Base-by-base conservation (phyloP, 2,888 invertebrate species). In the Clistopyga incitator region DNA sequence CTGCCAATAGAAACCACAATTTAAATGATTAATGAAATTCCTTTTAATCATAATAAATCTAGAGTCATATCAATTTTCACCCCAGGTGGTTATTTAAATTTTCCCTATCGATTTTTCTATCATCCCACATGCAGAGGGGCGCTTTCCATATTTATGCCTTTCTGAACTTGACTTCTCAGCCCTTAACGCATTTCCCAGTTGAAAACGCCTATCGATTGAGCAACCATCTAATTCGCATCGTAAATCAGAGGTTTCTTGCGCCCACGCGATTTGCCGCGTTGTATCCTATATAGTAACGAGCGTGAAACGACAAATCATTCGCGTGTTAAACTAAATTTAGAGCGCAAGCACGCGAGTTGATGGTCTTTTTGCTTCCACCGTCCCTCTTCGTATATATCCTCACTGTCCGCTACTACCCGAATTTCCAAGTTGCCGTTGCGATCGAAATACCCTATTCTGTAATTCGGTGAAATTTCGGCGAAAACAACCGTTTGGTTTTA, bases 271-370 rank as follows among this genome's bases (percentile, higher is more conserved):
- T 77, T 38, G 25, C n/a, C 67, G 61, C 4, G 47, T 11, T 64
- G 56, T 64, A 76, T 56, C 42, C 45, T 50, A 38, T 64, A 71
- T 38, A 29, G 59, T 59, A 67, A 67, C 47, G 65, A 65, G 29
- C 68, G 74, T 4, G 76, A 59, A 78, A 74, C 78, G 81, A 84
- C 84, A 75, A 81, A 84, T 81, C 81, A 84, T 84, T 81, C 78
- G 68, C 72, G 67, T 38, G 20, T 45, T 50, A 42, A 56, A 71
- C 56, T 84, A 84, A 81, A 81, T 84, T 84, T 84, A 84, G 84
- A 23, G 23, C 13, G 23, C 13, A 15, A 20, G 15, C 75, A 56
- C 45, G 70, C 25, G 54, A 34, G 11, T 25, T 45, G 29, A 47
- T 34, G n/a, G 6, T 45, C 45, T 64, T 23, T 29, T 54, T 34